These are phyloP conservation scores for Brachystomella parvula DNA, from an alignment of 1,140 invertebrate species.

Conservation along the genomic window DNA sequence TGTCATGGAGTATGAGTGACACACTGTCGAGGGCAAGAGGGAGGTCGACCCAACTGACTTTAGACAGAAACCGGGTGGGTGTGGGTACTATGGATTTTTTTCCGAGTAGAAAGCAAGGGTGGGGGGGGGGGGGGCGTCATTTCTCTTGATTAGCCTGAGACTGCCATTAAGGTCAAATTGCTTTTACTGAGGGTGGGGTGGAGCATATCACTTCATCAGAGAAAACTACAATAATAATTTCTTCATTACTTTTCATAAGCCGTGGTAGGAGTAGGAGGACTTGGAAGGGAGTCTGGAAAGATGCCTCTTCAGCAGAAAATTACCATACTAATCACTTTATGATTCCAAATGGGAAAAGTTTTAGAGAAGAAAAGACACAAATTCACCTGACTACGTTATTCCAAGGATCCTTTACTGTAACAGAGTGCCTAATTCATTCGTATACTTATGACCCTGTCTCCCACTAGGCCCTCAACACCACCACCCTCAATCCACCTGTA, in stretches of 20 bases:
- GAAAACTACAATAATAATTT: too few relatives aligned
- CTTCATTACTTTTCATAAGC: too few relatives aligned
- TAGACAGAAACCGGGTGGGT: too few relatives aligned
- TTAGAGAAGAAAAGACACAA: too few relatives aligned
- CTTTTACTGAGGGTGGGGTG: neutral
- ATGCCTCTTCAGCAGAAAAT: constrained; percentile 2
- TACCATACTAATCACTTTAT: constrained; percentile 4
- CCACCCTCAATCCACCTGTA: neutral
- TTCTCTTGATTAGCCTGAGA: neutral
- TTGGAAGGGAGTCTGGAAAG: too few relatives aligned
- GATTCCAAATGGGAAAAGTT: neutral
- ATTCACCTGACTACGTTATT: too few relatives aligned
- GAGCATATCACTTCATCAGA: neutral
- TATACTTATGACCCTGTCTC: neutral
- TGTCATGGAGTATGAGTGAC: constrained; percentile 3
- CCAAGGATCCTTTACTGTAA: too few relatives aligned
- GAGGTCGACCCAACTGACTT: too few relatives aligned
- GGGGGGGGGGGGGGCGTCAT: too few relatives aligned
- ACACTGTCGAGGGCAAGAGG: neutral
- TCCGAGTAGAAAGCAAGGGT: too few relatives aligned
- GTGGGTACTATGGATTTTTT: too few relatives aligned
- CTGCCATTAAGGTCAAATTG: constrained; percentile 8
- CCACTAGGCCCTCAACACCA: neutral
- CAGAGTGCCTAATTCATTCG: neutral
- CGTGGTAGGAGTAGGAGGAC: too few relatives aligned